Evolutionary conservation across 30 jellyfish, hydroid and myxozoan species (phyloP), one percentile per base, ranked within the genome.

Genomic region (Aurelia coerulea): DNA sequence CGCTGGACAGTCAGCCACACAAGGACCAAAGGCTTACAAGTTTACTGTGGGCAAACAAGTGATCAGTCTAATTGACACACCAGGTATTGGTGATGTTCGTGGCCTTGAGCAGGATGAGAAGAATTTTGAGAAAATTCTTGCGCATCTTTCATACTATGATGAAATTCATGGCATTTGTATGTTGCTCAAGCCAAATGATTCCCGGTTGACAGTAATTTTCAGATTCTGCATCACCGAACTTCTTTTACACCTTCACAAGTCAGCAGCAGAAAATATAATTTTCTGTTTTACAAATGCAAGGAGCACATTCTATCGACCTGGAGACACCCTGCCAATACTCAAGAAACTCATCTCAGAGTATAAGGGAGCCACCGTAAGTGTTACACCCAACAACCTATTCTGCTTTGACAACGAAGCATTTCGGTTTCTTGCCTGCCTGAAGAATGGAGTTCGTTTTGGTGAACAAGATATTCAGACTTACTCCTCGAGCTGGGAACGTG

Each of bases 31-130:
- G 75, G 86, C 96, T 14, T 87, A 87, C 75, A 78, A 77, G 37
- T 87, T 87, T 56, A 14, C 0, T 73, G 82, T 87, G 66, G 96
- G 90, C 1, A 68, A 46, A 7, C 90, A 77, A n/a, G 59, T 34
- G 31, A 70, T 87, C 14, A 52, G 75, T 10, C 87, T 87, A 2
- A 87, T 87, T 54, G 96, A 87, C 62, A 87, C 96, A 1, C 96
- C 96, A 1, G 96, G 96, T 5, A 87, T 87, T 8, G 96, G 96
- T 35, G 96, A 87, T 78, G 90, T 79, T 76, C 90, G 96, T 5
- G 96, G 96, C 16, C 81, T 87, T 34, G 90, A 87, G 63, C 90
- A 87, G 46, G 96, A 87, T 41, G 90, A 87, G 42, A 79, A 76
- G 77, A 87, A 87, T 60, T 87, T 87, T 31, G 96, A 87, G 59